Conservation (phyloP, 2,797 vertebrate genomes). For the Chiroxiphia lanceolata region DNA sequence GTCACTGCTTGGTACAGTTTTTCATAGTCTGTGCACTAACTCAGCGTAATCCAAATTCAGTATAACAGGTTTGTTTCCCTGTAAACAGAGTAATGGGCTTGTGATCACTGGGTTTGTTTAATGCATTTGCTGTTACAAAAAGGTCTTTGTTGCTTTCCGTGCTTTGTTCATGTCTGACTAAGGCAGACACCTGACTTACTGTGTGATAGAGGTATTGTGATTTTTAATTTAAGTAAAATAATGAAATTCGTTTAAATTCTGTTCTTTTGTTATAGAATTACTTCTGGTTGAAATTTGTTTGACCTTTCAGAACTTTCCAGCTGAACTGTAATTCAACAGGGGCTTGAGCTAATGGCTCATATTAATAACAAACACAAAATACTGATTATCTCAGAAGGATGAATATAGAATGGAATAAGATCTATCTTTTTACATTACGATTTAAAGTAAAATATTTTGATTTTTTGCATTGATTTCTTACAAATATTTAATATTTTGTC, state of each 20-base stretch:
- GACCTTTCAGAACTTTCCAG: background rate
- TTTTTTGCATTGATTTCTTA: background rate
- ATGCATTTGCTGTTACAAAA: background rate
- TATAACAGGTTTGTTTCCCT: background rate
- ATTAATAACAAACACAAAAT: background rate
- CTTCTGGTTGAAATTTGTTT: background rate
- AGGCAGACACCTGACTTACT: background rate
- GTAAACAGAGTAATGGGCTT: background rate
- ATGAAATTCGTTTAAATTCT: background rate
- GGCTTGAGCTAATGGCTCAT: background rate
- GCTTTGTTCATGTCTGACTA: background rate
- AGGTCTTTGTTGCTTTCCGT: background rate
- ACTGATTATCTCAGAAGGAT: background rate
- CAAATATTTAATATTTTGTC: background rate
- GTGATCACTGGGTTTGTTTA: background rate
- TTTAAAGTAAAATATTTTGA: background rate
- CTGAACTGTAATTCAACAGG: background rate
- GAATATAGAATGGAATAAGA: background rate
- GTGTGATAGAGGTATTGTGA: background rate
- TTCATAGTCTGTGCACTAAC: background rate
- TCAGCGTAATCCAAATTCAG: background rate
- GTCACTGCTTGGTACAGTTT: background rate
- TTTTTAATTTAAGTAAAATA: background rate
- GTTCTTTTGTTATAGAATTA: background rate
- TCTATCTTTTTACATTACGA: background rate